Evolutionary conservation across 1,140 invertebrate species (phyloP).

Genomic region (Macrosteles quadrilineatus): DNA sequence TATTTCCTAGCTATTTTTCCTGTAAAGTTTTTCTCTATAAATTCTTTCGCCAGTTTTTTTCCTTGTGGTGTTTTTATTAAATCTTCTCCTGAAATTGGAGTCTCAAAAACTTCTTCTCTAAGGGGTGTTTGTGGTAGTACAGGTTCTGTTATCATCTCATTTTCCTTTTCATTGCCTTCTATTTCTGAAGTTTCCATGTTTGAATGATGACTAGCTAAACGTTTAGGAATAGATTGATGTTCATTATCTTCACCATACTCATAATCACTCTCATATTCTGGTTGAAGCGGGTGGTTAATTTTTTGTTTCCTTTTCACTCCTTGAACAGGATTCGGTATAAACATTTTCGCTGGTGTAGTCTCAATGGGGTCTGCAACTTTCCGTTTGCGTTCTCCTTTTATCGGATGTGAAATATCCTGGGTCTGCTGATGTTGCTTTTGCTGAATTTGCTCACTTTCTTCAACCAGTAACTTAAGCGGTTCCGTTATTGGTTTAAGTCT

Average conservation of each 20-base stretch:
- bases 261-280: background rate
- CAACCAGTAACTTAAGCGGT: background rate
- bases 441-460: too few relatives aligned
- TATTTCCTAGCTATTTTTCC: background rate
- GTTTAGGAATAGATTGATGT: background rate
- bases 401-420: too few relatives aligned
- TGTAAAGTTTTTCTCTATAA: background rate
- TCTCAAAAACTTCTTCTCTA: background rate
- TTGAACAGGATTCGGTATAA: background rate
- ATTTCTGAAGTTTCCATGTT: background rate
- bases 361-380: background rate
- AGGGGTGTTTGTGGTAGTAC: too few relatives aligned
- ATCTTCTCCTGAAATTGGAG: background rate
- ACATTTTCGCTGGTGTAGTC: background rate
- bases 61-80: slow-evolving; percentile 2
- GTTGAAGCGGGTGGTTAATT: background rate
- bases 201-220: background rate
- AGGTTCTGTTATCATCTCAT: background rate
- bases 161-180: background rate
- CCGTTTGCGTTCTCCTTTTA: too few relatives aligned
- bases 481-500: background rate
- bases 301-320: background rate
- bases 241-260: background rate
- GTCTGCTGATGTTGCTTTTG: too few relatives aligned
- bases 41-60: background rate